Conservation (phyloP, 1,140 invertebrate genomes). For the Tetragnatha versicolor region DNA sequence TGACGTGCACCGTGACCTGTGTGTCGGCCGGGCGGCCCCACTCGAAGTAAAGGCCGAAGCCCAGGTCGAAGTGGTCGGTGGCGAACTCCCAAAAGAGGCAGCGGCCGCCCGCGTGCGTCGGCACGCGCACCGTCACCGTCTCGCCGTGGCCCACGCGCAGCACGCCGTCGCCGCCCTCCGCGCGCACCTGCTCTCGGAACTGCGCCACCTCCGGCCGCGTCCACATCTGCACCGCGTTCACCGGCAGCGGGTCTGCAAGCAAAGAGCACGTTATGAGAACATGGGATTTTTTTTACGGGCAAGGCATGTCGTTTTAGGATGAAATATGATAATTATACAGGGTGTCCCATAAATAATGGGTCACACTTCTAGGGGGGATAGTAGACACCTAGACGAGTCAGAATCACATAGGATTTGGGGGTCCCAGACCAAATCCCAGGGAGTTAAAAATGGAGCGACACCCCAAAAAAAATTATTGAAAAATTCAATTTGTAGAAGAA, state of each 20-base stretch:
- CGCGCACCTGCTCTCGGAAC: conserved; percentile 88
- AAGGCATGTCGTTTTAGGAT: too few species aligned
- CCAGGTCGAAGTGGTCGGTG: conserved; percentile 97
- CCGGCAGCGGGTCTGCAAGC: conserved; percentile 57
- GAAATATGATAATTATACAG: too few species aligned
- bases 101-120: conserved; percentile 92
- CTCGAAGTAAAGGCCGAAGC: conserved; percentile 98
- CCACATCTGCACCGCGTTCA: conserved; percentile 93
- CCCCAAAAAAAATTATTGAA: too few species aligned
- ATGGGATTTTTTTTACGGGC: too few species aligned
- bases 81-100: conserved; percentile 99
- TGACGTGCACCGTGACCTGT: conserved; percentile 84
- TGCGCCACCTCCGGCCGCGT: conserved; percentile 87
- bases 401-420: too few species aligned
- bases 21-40: conserved; percentile 88
- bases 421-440: too few species aligned
- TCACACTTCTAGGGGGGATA: too few species aligned
- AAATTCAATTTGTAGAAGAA: too few species aligned
- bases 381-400: too few species aligned
- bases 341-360: too few species aligned
- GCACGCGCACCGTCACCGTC: conserved; percentile 95
- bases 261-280: too few species aligned
- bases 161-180: conserved; percentile 89
- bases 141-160: conserved; percentile 96
- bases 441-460: too few species aligned